Conservation (phyloP, 1,140 invertebrate genomes). For the Papilio machaon region DNA sequence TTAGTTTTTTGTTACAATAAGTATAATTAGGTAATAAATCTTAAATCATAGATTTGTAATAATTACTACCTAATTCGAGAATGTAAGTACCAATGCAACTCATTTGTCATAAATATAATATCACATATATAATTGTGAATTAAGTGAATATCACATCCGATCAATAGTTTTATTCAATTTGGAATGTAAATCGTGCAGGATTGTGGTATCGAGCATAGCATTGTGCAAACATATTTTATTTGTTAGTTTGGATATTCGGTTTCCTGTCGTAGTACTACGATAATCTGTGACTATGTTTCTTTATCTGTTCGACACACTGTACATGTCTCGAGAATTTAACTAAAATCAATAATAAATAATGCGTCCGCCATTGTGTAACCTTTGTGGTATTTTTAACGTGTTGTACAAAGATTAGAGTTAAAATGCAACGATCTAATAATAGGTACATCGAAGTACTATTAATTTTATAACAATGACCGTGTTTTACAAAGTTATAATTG, state of each 20-base stretch:
- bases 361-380: slow-evolving; percentile 74
- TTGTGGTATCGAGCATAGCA: no score
- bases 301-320: slow-evolving; percentile 37
- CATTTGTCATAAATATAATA: no score
- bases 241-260: not conserved
- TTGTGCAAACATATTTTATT: slow-evolving; percentile 27
- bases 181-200: no score
- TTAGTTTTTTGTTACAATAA: no score
- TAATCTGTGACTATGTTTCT: slow-evolving; percentile 35
- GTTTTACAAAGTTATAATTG: slow-evolving; percentile 53
- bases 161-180: no score
- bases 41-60: not conserved
- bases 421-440: slow-evolving; percentile 66
- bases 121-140: not conserved
- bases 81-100: no score
- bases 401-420: slow-evolving; percentile 58
- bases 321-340: slow-evolving; percentile 53
- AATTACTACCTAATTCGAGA: not conserved
- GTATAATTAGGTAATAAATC: no score
- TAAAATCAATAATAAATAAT: slow-evolving; percentile 80
- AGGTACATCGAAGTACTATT: slow-evolving; percentile 50
- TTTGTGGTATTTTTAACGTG: slow-evolving; percentile 58
- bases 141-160: not conserved
- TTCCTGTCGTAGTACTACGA: not conserved
- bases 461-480: slow-evolving; percentile 57